Base-by-base conservation (phyloP, 1,140 invertebrate species). In the Bradynema listronoti region DNA sequence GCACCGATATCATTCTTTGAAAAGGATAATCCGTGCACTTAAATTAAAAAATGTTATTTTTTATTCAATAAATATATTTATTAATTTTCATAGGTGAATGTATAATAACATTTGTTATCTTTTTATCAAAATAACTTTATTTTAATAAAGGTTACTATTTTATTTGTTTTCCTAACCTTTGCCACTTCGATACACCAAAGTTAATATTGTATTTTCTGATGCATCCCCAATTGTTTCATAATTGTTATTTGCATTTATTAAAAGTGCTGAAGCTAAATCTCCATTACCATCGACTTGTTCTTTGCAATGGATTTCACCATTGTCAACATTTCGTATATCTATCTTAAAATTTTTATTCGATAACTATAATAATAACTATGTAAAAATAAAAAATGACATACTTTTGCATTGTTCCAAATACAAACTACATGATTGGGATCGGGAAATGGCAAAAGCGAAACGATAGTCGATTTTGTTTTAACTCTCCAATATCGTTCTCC, bases 331-430 rank as follows among this genome's bases (percentile, higher is more conserved):
- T 25, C 67, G 45, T n/a, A 72, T 46, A 24, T 69, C 67, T 30
- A 69, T 61, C 67, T 69, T n/a, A 52, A 66, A 70, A 39, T 27
- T 24, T 29, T 11, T 7, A 41, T 7, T 53, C 7, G 33, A 7
- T 53, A n/a, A n/a, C n/a, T n/a, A n/a, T n/a, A n/a, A n/a, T n/a
- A n/a, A 9, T 53, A 53, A 53, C 7, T 1, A 16, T 53, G 52
- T 58, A n/a, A 47, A n/a, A 19, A 9, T 22, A 11, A 1, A 11
- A 42, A 52, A 42, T 27, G 16, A 45, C n/a, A 16, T 53, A 71
- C 68, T 39, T 69, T 69, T 54, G 57, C 67, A 39, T 66, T 71
- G 14, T 69, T 55, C 67, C 67, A 69, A 24, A 68, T 63, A 65
- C 64, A 69, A 19, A 34, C 55, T 32, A 69, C 33, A 25, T 42